Base-by-base conservation (phyloP, 2,113 vertebrate species). In the Paradisaea rubra region DNA sequence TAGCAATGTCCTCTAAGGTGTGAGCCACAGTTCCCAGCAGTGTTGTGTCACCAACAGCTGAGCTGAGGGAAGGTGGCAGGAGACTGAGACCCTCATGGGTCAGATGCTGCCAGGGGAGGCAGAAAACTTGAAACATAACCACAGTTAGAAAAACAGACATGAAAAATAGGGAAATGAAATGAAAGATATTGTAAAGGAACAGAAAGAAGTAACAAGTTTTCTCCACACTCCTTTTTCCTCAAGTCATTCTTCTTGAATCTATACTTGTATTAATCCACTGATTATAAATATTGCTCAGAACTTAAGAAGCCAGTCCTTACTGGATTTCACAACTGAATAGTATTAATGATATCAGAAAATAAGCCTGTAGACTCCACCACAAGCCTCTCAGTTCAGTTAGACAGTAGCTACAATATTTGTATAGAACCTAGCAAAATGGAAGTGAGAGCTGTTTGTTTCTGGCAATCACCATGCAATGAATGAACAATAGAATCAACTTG, bases 71-170 rank as follows among this genome's bases (percentile, higher is more conserved):
- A 81, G 7, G 18, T 27, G 13, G 14, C 35, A 85, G 53, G 6
- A 16, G 11, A 47, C 17, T 30, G 47, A 53, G 14, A 68, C 7
- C 12, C 23, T 37, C 0, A 0, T 4, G 5, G 7, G 15, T n/a
- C 7, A 13, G 25, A 42, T 49, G 39, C 8, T 86, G 19, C 59
- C 54, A 84, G 52, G 80, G 14, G 15, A 69, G 49, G 16, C 6
- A 91, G 50, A 18, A 64, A 65, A 78, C 45, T 22, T 39, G n/a
- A 81, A 81, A 54, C 7, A 13, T 14, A 60, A 49, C 5, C 14
- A 39, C 3, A 66, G 6, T 81, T 54, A 50, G 33, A 87, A 79
- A 71, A 74, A 24, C 6, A 50, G 25, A 50, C 23, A 16, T 19
- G 7, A 63, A 3, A 27, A 72, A 44, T 0, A 70, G 23, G 21